Conservation (phyloP, 2,888 invertebrate genomes). For the Ypsolopha sequella region DNA sequence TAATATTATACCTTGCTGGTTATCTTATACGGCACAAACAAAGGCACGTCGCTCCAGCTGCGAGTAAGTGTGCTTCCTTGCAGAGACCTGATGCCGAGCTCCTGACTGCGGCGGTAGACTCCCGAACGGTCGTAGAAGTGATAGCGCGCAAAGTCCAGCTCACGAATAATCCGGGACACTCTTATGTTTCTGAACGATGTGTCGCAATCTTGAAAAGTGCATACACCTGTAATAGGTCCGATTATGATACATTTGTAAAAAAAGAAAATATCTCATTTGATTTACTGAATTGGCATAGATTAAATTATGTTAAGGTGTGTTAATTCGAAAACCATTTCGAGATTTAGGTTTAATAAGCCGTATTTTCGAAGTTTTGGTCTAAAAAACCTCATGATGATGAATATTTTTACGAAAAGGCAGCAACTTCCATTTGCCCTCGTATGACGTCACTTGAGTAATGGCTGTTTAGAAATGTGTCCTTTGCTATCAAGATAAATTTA, state of each 20-base stretch:
- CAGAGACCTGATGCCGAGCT: conserved; percentile 33
- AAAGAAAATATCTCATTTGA: conserved; percentile 4
- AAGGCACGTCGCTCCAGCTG: conserved; percentile 27
- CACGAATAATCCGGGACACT: conserved; percentile 39
- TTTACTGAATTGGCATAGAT: too few relatives aligned
- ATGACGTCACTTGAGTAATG: too few relatives aligned
- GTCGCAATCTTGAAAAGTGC: conserved; percentile 52
- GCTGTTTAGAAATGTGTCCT: too few relatives aligned
- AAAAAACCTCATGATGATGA: too few relatives aligned
- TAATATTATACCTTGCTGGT: conserved; percentile 41
- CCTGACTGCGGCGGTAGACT: conserved; percentile 30
- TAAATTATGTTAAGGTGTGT: too few relatives aligned
- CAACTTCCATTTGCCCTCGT: too few relatives aligned
- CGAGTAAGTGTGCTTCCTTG: conserved; percentile 47
- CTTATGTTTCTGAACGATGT: conserved; percentile 31
- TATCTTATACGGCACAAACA: conserved; percentile 47
- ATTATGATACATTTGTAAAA: not conserved
- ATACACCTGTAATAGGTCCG: conserved; percentile 45
- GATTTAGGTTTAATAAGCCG: too few relatives aligned
- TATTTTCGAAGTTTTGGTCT: too few relatives aligned
- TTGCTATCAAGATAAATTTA: too few relatives aligned
- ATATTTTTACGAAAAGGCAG: too few relatives aligned
- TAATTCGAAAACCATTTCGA: too few relatives aligned
- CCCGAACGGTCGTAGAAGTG: conserved; percentile 51
- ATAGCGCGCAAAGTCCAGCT: conserved; percentile 52